These are phyloP conservation scores for Solenodon paradoxus DNA, from an alignment of 2,113 vertebrate species.

Conservation along the genomic window DNA sequence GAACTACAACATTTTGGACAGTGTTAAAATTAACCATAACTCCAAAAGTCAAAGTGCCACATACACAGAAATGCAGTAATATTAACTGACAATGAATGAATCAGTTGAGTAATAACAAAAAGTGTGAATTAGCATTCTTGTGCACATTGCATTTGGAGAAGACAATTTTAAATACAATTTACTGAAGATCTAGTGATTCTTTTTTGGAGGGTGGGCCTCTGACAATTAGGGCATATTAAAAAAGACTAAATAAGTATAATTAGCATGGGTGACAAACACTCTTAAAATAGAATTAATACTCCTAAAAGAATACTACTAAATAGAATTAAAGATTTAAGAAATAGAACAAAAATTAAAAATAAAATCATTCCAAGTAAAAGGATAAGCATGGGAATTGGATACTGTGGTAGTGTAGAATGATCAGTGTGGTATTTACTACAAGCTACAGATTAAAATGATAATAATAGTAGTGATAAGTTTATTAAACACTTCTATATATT, in stretches of 20 bases:
- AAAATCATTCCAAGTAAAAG: not conserved
- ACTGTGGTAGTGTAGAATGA: not conserved
- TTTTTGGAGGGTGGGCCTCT: not conserved
- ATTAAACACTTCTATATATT: not conserved
- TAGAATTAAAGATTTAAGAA: not conserved
- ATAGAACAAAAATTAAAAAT: not conserved
- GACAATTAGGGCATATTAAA: not conserved
- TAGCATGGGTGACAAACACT: not conserved
- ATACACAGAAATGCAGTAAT: not conserved
- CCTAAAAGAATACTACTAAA: too few relatives aligned
- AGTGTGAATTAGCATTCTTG: not conserved
- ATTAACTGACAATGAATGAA: constrained; percentile 42
- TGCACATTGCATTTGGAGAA: not conserved
- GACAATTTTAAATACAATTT: not conserved
- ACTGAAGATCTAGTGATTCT: not conserved
- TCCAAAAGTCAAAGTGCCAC: not conserved
- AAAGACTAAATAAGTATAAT: not conserved
- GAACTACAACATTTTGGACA: not conserved
- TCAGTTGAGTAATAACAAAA: not conserved
- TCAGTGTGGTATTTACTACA: not conserved
- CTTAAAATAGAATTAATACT: not conserved
- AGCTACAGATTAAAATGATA: not conserved
- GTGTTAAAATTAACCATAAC: constrained; percentile 30
- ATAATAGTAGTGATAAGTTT: not conserved
- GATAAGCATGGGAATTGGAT: not conserved